phyloP scores from a whole-genome alignment of 2,888 invertebrate species.

The Drosophila kuntzei region DNA sequence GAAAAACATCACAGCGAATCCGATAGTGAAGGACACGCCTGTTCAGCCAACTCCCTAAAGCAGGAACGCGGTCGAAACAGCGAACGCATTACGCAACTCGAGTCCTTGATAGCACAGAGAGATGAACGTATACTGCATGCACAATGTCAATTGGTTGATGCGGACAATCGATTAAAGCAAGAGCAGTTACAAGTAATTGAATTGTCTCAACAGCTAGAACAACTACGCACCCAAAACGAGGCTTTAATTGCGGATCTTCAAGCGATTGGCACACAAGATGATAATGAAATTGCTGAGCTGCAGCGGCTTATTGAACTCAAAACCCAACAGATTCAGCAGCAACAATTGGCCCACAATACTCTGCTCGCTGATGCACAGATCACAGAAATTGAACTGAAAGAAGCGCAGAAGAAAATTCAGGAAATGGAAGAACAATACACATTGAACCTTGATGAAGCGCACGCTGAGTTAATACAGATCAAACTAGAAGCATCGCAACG shows the following conservation, averaged over 20 bases:
- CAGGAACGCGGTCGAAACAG: conserved; percentile 76
- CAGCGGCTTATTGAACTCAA: conserved; percentile 45
- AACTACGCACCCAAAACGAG: conserved; percentile 75
- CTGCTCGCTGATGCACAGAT: conserved; percentile 78
- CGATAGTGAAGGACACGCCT: conserved; percentile 82
- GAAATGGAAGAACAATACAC: conserved; percentile 75
- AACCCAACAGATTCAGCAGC: conserved; percentile 80
- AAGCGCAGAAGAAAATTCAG: conserved; percentile 77
- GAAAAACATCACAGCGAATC: conserved; percentile 69
- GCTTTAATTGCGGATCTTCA: conserved; percentile 77
- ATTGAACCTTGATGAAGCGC: conserved; percentile 76
- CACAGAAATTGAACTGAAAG: conserved; percentile 78
- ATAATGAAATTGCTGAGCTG: conserved; percentile 51
- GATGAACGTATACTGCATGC: conserved; percentile 85
- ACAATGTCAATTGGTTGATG: conserved; percentile 83
- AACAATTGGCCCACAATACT: conserved; percentile 84
- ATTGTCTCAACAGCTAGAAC: conserved; percentile 74
- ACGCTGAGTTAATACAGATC: conserved; percentile 62
- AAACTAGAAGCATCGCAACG: conserved; percentile 63
- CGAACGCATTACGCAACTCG: conserved; percentile 86
- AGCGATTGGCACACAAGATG: conserved; percentile 68
- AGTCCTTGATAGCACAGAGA: conserved; percentile 84
- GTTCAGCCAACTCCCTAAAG: conserved; percentile 39
- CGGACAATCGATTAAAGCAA: conserved; percentile 83
- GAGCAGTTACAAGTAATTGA: conserved; percentile 82